Evolutionary conservation across 2,113 vertebrate species (phyloP).

Genomic region (Uria aalge): DNA sequence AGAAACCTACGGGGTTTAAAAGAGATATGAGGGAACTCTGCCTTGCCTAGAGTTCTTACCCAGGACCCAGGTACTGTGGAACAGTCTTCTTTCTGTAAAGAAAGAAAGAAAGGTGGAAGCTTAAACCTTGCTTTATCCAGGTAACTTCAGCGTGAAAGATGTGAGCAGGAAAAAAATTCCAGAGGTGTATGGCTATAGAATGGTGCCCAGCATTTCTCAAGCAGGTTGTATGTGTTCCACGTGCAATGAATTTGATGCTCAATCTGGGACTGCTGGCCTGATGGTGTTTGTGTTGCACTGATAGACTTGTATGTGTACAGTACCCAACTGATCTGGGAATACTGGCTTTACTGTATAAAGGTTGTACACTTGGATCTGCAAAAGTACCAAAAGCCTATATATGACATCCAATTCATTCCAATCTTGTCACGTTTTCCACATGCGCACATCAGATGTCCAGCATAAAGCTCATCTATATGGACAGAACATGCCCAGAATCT

Average conservation of each 20-base stretch:
- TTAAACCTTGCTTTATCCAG: conserved; percentile 50
- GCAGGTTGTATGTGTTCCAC: neutral
- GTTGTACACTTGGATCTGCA: neutral
- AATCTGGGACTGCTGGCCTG: neutral
- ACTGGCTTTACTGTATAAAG: neutral
- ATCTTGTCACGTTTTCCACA: neutral
- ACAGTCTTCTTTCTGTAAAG: conserved; percentile 67
- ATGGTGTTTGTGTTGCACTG: neutral
- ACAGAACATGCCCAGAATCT: neutral
- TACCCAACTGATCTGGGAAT: neutral
- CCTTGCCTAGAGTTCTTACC: conserved; percentile 62
- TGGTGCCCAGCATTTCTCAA: neutral
- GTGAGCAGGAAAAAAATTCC: neutral
- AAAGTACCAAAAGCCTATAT: neutral
- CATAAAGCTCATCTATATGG: neutral
- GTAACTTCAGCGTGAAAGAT: neutral
- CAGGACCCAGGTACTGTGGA: conserved; percentile 53
- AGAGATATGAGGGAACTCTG: conserved; percentile 27
- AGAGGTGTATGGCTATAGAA: neutral
- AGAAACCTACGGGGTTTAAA: conserved; percentile 26
- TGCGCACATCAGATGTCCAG: neutral
- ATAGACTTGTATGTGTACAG: neutral
- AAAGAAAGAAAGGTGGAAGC: conserved; percentile 66
- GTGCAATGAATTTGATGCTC: neutral
- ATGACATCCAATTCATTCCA: neutral